These are phyloP conservation scores for Parnassius apollo DNA, from an alignment of 2,888 invertebrate genomes.

Conservation along the genomic window DNA sequence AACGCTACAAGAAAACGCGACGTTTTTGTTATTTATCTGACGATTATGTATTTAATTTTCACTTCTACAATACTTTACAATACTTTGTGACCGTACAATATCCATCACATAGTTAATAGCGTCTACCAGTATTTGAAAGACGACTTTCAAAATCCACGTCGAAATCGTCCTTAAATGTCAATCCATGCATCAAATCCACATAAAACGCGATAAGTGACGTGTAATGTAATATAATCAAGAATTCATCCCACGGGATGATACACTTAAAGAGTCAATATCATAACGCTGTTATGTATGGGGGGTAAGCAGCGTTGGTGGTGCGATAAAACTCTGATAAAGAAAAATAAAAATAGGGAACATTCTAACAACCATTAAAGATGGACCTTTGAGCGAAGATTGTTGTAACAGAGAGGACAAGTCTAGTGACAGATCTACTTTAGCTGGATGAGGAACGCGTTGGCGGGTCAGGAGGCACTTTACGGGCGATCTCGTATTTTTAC, in stretches of 20 bases:
- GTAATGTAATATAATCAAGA: slow-evolving; percentile 56
- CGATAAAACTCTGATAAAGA: slow-evolving; percentile 49
- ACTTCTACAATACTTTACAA: too few relatives aligned
- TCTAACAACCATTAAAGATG: slow-evolving; percentile 31
- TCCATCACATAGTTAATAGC: too few relatives aligned
- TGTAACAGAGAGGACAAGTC: slow-evolving; percentile 5
- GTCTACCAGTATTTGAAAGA: too few relatives aligned
- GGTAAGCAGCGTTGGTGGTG: slow-evolving; percentile 52
- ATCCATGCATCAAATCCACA: slow-evolving; percentile 36
- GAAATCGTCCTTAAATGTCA: slow-evolving; percentile 1
- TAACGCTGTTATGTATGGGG: slow-evolving; percentile 41
- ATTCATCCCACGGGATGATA: slow-evolving; percentile 48
- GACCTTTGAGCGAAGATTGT: slow-evolving; percentile 23
- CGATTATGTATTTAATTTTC: too few relatives aligned
- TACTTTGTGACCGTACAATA: too few relatives aligned
- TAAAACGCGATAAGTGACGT: slow-evolving; percentile 60
- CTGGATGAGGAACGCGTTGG: slow-evolving; percentile 34
- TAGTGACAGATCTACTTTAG: slow-evolving; percentile 37
- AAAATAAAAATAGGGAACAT: slow-evolving; percentile 44
- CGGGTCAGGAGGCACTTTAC: slow-evolving; percentile 37
- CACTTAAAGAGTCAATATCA: slow-evolving; percentile 53
- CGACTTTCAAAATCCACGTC: too few relatives aligned
- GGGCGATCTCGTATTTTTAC: slow-evolving; percentile 42
- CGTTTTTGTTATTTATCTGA: too few relatives aligned
- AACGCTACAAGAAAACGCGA: too few relatives aligned